Evolutionary conservation across 2,113 vertebrate species (phyloP).

Genomic region (Gobiocypris rarus): DNA sequence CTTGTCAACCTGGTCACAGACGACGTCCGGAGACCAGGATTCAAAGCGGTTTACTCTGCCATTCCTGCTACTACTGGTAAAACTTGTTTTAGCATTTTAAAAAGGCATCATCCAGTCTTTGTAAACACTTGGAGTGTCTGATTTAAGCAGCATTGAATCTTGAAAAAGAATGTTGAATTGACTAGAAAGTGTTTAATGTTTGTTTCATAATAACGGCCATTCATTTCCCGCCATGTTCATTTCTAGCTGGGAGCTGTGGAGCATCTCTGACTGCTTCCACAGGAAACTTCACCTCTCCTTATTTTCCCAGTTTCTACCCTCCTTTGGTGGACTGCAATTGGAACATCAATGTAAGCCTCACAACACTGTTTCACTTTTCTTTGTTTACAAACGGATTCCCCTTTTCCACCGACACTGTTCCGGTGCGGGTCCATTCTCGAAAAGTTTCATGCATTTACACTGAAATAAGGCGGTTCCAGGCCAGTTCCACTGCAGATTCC

Average conservation of each 20-base stretch:
- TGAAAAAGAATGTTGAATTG: background rate
- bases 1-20: slow-evolving; percentile 75
- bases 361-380: background rate
- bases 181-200: background rate
- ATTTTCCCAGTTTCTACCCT: slow-evolving; percentile 78
- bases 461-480: no score
- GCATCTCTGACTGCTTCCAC: slow-evolving; percentile 28
- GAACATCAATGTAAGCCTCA: slow-evolving; percentile 74
- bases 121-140: background rate
- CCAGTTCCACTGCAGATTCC: background rate
- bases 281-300: slow-evolving; percentile 72
- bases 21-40: slow-evolving; percentile 66
- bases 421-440: no score
- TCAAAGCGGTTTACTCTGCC: slow-evolving; percentile 62
- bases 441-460: no score
- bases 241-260: slow-evolving; percentile 68
- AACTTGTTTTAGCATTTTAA: background rate
- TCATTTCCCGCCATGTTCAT: background rate
- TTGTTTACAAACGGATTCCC: background rate
- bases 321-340: slow-evolving; percentile 74
- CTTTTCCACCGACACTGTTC: no score
- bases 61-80: slow-evolving; percentile 54
- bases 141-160: background rate
- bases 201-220: background rate
- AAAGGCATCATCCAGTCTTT: background rate